These are phyloP conservation scores for Drosophila kanapiae DNA, from an alignment of 1,140 invertebrate genomes.

Conservation along the genomic window DNA sequence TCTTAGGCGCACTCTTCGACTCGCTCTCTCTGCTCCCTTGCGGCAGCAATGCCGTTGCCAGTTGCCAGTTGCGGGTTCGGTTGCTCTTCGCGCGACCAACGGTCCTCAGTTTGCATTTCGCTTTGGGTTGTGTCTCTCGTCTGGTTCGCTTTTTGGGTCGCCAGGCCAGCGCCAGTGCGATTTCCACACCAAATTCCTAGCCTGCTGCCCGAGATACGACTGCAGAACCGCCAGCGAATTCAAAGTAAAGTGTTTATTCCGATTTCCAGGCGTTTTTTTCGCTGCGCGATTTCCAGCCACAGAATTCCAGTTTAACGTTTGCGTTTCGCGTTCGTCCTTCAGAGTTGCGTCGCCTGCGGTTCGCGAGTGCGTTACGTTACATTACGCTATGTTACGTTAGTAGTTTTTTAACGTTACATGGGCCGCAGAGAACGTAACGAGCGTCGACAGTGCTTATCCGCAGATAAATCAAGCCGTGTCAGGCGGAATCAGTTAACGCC, in stretches of 20 bases:
- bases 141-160: slow-evolving; percentile 78
- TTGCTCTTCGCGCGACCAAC: slow-evolving; percentile 61
- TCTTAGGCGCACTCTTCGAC: slow-evolving; percentile 22
- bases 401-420: slow-evolving; percentile 6
- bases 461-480: slow-evolving; percentile 56
- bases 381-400: slow-evolving; percentile 22
- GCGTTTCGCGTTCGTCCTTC: slow-evolving; percentile 34
- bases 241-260: slow-evolving; percentile 55
- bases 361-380: slow-evolving; percentile 14
- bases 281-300: slow-evolving; percentile 1
- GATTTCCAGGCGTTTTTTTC: slow-evolving; percentile 10
- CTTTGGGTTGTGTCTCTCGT: slow-evolving; percentile 84
- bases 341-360: slow-evolving; percentile 19
- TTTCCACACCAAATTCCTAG: slow-evolving; percentile 60
- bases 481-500: slow-evolving; percentile 47
- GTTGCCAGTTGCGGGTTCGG: slow-evolving; percentile 52
- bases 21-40: slow-evolving; percentile 14
- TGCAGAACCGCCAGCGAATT: slow-evolving; percentile 33
- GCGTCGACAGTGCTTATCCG: slow-evolving; percentile 23
- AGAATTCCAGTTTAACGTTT: slow-evolving; percentile 7
- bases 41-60: slow-evolving; percentile 9
- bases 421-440: slow-evolving; percentile 26
- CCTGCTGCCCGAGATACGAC: slow-evolving; percentile 45
- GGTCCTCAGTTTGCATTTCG: slow-evolving; percentile 81
- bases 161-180: slow-evolving; percentile 57